These are phyloP conservation scores for Alligator sinensis DNA, from an alignment of 2,113 vertebrate species.

Conservation along the genomic window DNA sequence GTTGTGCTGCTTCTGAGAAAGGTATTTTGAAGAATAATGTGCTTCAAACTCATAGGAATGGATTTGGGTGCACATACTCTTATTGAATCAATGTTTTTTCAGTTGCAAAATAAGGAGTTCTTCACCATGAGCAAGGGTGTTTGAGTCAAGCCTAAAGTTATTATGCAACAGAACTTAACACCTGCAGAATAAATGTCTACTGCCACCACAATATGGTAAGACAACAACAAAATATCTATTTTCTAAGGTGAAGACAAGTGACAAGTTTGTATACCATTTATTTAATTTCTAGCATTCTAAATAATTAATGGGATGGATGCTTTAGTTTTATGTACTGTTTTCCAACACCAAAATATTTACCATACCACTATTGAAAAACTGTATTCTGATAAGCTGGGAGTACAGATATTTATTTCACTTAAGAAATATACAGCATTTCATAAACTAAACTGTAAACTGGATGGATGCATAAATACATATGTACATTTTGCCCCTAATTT, in stretches of 20 bases:
- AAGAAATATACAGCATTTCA: background rate
- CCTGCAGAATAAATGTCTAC: background rate
- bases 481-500: background rate
- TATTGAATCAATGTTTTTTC: background rate
- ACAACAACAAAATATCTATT: background rate
- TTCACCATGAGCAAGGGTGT: background rate
- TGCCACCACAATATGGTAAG: background rate
- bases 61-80: background rate
- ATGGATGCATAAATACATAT: background rate
- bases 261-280: background rate
- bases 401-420: background rate
- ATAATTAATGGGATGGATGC: constrained; percentile 10
- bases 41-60: background rate
- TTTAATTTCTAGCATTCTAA: background rate
- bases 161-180: background rate
- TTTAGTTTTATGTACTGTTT: background rate
- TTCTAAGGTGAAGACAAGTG: background rate
- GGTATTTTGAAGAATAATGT: background rate
- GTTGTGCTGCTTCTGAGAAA: background rate
- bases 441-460: background rate
- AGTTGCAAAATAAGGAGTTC: background rate
- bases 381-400: background rate
- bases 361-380: background rate
- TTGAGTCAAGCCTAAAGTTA: background rate
- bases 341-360: background rate